These are phyloP conservation scores for Drosophila melanosoma DNA, from an alignment of 2,888 invertebrate species.

Conservation along the genomic window DNA sequence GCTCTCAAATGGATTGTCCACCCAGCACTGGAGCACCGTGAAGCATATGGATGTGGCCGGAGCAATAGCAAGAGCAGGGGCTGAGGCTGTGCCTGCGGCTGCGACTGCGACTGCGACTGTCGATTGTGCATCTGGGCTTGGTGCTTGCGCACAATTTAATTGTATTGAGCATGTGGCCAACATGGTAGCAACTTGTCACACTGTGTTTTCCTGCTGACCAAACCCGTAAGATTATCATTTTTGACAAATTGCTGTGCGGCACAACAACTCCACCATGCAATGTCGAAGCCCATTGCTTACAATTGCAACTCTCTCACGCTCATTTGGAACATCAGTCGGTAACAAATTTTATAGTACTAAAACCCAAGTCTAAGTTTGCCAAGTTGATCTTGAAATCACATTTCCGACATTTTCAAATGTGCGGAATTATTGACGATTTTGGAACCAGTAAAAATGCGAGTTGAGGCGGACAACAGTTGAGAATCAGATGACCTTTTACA, in stretches of 20 bases:
- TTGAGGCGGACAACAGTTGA: neutral
- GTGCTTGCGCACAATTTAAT: slow-evolving; percentile 59
- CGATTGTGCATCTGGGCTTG: slow-evolving; percentile 1
- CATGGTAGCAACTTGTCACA: slow-evolving; percentile 45
- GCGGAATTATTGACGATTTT: neutral
- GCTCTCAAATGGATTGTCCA: slow-evolving; percentile 7
- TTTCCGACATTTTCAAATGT: neutral
- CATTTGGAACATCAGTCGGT: neutral
- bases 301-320: neutral
- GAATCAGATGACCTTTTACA: neutral
- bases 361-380: neutral
- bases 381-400: neutral
- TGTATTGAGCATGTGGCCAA: slow-evolving; percentile 62
- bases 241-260: slow-evolving; percentile 70
- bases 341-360: neutral
- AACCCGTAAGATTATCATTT: slow-evolving; percentile 77
- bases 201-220: slow-evolving; percentile 26
- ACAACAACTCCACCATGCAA: slow-evolving; percentile 15
- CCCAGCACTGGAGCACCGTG: neutral
- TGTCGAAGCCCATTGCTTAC: neutral
- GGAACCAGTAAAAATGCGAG: neutral
- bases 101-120: slow-evolving; percentile 2
- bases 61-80: neutral
- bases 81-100: neutral
- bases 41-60: slow-evolving; percentile 6